A percentile compares a stretch with the other conserved stretches of the same genome.
phyloP scores from a whole-genome alignment of 2,888 invertebrate genomes.

The Reticulitermes lucifugus region DNA sequence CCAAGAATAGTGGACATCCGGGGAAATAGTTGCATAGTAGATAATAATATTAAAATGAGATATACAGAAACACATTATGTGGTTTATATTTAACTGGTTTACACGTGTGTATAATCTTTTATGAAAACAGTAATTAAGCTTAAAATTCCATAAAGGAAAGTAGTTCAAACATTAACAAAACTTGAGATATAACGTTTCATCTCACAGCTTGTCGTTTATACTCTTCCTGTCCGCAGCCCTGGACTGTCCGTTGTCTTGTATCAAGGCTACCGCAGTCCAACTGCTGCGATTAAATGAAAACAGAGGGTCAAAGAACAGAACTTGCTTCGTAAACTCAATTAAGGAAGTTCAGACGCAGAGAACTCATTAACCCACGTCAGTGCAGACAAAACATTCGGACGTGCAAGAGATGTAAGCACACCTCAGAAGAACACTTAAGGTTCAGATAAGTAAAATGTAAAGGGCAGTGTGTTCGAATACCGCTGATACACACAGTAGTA shows the following conservation, averaged over 20 bases:
- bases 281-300: constrained; percentile 24
- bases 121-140: no score
- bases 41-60: no score
- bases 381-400: not conserved
- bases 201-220: not conserved
- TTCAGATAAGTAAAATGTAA: not conserved
- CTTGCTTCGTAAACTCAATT: constrained; percentile 15
- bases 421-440: not conserved
- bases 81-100: no score
- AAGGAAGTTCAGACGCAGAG: not conserved
- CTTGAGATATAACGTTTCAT: no score
- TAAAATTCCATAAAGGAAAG: not conserved
- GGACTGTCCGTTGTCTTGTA: not conserved
- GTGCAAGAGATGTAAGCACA: not conserved
- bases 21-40: no score
- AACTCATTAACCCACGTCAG: constrained; percentile 1
- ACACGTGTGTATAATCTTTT: no score
- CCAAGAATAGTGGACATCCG: no score
- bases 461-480: constrained; percentile 2
- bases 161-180: not conserved
- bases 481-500: not conserved
- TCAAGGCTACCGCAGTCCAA: not conserved
- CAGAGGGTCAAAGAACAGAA: not conserved
- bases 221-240: not conserved
- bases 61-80: no score